phyloP scores from a whole-genome alignment of 2,113 vertebrate species.

The Istiophorus platypterus region DNA sequence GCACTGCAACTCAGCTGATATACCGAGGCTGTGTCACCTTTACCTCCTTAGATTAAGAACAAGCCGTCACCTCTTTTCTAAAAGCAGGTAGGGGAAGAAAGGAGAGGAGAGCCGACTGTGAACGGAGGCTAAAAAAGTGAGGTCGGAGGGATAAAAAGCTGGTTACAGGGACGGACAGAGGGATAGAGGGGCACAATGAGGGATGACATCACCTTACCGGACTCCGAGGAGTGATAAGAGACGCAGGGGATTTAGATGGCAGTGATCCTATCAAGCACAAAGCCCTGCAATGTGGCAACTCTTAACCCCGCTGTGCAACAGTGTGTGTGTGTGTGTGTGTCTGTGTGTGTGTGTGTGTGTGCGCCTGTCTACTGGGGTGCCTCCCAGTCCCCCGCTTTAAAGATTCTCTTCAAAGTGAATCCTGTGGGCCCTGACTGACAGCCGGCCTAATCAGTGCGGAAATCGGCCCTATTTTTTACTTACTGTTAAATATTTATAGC shows the following conservation, averaged over 20 bases:
- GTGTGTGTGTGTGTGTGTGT: neutral
- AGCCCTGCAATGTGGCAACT: slow-evolving; percentile 53
- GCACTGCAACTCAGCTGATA: neutral
- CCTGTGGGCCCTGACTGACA: slow-evolving; percentile 56
- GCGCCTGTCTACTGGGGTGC: too few relatives aligned
- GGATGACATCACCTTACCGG: slow-evolving; percentile 69
- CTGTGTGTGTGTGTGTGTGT: neutral
- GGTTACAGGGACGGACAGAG: slow-evolving; percentile 33
- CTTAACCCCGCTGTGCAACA: slow-evolving; percentile 31
- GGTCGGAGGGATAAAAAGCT: slow-evolving; percentile 52
- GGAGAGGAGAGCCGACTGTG: neutral
- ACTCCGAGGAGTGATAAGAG: slow-evolving; percentile 62
- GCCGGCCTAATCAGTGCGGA: slow-evolving; percentile 57
- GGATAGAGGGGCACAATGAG: slow-evolving; percentile 40
- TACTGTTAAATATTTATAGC: slow-evolving; percentile 74
- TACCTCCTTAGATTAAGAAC: neutral
- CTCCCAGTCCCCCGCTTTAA: neutral
- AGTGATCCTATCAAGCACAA: slow-evolving; percentile 54
- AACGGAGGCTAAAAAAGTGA: slow-evolving; percentile 38
- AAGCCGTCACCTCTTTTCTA: slow-evolving; percentile 6
- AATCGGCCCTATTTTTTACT: slow-evolving; percentile 54
- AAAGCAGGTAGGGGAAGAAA: slow-evolving; percentile 11
- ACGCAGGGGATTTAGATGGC: slow-evolving; percentile 45
- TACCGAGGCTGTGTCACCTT: neutral
- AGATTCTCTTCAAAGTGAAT: slow-evolving; percentile 38